Conservation (phyloP, 2,888 invertebrate genomes). For the Ennomos fuscantarius region DNA sequence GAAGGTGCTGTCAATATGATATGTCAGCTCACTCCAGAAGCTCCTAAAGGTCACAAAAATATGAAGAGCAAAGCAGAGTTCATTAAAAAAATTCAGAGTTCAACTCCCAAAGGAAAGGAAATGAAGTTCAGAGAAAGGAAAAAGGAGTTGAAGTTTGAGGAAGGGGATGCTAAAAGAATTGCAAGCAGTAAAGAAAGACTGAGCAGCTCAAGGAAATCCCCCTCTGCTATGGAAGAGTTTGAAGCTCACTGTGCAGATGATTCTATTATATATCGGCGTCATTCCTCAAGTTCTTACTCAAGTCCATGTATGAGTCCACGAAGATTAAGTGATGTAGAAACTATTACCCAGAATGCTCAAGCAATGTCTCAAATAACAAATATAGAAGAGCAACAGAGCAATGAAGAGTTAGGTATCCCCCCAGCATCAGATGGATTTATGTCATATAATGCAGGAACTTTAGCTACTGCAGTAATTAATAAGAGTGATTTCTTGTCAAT, state of each 20-base stretch:
- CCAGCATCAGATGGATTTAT: slow-evolving; percentile 47
- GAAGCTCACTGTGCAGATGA: slow-evolving; percentile 88
- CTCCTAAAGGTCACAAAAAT: slow-evolving; percentile 78
- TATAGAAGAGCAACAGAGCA: slow-evolving; percentile 37
- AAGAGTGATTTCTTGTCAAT: slow-evolving; percentile 76
- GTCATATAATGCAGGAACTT: slow-evolving; percentile 46
- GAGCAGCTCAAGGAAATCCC: slow-evolving; percentile 77
- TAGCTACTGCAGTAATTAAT: slow-evolving; percentile 61
- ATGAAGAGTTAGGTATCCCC: slow-evolving; percentile 18
- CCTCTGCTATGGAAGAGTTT: slow-evolving; percentile 86
- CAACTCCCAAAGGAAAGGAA: slow-evolving; percentile 71
- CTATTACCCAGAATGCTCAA: slow-evolving; percentile 45
- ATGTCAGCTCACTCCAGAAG: slow-evolving; percentile 89
- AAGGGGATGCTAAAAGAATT: slow-evolving; percentile 68
- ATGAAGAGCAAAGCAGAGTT: slow-evolving; percentile 85
- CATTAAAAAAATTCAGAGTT: slow-evolving; percentile 86
- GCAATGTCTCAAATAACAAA: slow-evolving; percentile 31
- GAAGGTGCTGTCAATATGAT: slow-evolving; percentile 95
- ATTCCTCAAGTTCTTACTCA: slow-evolving; percentile 93
- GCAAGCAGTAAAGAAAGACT: slow-evolving; percentile 67
- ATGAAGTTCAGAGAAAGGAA: slow-evolving; percentile 83
- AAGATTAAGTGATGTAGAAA: slow-evolving; percentile 83
- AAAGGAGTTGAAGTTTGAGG: slow-evolving; percentile 69
- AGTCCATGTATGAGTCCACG: slow-evolving; percentile 88
- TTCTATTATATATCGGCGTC: slow-evolving; percentile 92